phyloP scores from a whole-genome alignment of 2,113 vertebrate species.

The Mastomys natalensis region DNA sequence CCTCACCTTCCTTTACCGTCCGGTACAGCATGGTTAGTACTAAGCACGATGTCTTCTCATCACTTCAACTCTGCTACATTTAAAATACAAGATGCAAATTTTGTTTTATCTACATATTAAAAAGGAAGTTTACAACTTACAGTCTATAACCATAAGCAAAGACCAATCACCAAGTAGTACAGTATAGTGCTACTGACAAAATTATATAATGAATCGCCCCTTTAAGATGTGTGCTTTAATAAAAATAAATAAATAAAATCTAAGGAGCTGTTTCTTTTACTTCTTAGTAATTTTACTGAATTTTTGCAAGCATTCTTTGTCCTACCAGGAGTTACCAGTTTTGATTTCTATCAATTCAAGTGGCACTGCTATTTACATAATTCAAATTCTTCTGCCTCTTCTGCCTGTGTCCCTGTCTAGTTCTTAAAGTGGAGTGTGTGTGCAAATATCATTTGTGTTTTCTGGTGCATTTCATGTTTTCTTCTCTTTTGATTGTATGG shows the following conservation, averaged over 20 bases:
- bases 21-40: neutral
- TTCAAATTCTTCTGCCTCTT: neutral
- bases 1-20: neutral
- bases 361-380: neutral
- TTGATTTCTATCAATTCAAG: slow-evolving; percentile 33
- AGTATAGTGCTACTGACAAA: neutral
- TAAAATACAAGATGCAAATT: neutral
- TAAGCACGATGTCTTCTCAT: neutral
- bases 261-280: neutral
- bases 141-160: neutral
- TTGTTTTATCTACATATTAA: neutral
- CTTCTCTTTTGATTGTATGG: neutral
- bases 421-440: neutral
- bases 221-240: neutral
- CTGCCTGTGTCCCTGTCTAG: neutral
- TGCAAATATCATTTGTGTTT: neutral
- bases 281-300: slow-evolving; percentile 2
- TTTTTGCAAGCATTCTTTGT: neutral
- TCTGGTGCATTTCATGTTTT: neutral
- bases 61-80: neutral
- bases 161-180: neutral
- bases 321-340: neutral
- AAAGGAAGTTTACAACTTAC: neutral
- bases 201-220: neutral
- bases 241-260: neutral